phyloP scores from a whole-genome alignment of 2,888 invertebrate species.

The Apocheima hispidaria region DNA sequence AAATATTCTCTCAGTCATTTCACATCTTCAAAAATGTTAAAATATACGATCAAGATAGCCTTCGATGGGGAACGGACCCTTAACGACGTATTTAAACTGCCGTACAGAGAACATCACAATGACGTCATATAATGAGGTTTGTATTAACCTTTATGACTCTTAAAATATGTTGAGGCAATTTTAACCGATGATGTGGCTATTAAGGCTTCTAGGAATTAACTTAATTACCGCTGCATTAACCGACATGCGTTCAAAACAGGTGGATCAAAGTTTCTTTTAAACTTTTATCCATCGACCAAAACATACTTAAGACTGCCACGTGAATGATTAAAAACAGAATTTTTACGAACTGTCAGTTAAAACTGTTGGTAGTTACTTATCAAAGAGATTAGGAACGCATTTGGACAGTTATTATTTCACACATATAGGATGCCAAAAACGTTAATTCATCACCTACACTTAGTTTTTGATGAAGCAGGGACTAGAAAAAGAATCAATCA shows the following conservation, averaged over 20 bases:
- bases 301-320: neutral
- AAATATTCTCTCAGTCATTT: neutral
- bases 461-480: too few species aligned
- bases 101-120: constrained; percentile 37
- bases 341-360: neutral
- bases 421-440: too few species aligned
- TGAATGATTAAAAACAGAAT: neutral
- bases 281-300: neutral
- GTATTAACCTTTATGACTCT: constrained; percentile 34
- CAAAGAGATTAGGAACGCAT: neutral
- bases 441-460: too few species aligned
- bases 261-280: neutral
- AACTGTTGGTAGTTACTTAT: neutral
- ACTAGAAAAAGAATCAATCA: too few species aligned
- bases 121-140: constrained; percentile 23
- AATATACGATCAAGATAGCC: neutral
- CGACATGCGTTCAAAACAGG: constrained; percentile 6
- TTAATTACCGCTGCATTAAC: constrained; percentile 10
- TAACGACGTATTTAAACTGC: constrained; percentile 46
- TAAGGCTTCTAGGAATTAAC: constrained; percentile 24
- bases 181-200: constrained; percentile 21
- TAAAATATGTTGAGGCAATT: constrained; percentile 38
- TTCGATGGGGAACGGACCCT: neutral
- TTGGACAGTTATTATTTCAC: too few species aligned
- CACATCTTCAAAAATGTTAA: neutral